Percentiles rank a stretch among this genome's conserved stretches.
These are phyloP conservation scores for Mustela lutreola DNA, from an alignment of 2,113 vertebrate genomes.

Conservation along the genomic window DNA sequence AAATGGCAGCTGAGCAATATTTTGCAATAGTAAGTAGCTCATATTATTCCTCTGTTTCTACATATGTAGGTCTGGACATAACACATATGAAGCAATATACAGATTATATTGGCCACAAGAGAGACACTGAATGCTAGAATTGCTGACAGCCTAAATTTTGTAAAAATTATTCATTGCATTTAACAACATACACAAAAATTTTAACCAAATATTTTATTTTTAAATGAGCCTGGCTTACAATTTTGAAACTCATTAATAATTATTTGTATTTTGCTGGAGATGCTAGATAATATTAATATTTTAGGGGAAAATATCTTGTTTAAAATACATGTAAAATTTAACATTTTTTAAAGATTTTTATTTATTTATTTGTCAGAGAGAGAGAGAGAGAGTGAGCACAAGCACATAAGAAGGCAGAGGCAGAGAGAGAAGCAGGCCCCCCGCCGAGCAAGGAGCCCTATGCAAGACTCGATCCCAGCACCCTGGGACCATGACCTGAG, in stretches of 20 bases:
- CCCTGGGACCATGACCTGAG: too few species aligned
- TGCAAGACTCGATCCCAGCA: too few species aligned
- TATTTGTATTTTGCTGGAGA: not conserved
- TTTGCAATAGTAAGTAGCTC: not conserved
- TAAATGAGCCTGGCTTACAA: not conserved
- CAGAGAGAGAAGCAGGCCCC: too few species aligned
- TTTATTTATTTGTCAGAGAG: too few species aligned
- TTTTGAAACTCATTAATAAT: not conserved
- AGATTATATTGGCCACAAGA: not conserved
- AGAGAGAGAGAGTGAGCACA: too few species aligned
- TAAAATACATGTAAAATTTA: not conserved
- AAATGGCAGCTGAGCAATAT: not conserved
- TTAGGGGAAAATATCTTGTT: not conserved
- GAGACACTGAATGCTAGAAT: not conserved
- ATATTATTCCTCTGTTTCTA: not conserved
- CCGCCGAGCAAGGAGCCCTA: too few species aligned
- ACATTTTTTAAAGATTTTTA: not conserved
- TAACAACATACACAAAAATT: not conserved
- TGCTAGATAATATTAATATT: conserved; percentile 35
- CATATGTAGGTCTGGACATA: not conserved
- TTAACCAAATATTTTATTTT: conserved; percentile 21
- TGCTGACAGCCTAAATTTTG: not conserved
- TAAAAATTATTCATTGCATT: not conserved
- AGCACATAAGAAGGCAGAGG: too few species aligned
- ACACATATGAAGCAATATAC: not conserved